Evolutionary conservation across 2,113 vertebrate genomes (phyloP).

Genomic region (Pristiophorus japonicus): DNA sequence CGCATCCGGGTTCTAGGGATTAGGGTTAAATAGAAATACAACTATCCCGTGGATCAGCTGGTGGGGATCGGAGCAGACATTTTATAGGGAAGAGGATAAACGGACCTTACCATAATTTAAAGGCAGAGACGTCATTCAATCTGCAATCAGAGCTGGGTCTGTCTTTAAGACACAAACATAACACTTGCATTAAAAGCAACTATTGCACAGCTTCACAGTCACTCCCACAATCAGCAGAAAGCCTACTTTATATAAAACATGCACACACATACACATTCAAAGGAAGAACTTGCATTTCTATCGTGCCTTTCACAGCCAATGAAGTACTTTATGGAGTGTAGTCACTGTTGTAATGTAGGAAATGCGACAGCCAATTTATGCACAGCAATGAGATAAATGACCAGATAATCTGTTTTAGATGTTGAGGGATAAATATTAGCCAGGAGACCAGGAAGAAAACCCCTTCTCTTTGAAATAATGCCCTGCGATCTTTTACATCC

Average conservation of each 20-base stretch:
- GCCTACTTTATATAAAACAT: not conserved
- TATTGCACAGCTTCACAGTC: not conserved
- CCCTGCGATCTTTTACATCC: no score
- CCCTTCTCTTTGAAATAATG: no score
- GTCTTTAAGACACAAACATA: constrained; percentile 16
- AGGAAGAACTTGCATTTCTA: no score
- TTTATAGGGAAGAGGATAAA: not conserved
- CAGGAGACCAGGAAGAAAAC: no score
- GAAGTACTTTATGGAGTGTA: no score
- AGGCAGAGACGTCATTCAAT: not conserved
- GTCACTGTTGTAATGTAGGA: no score
- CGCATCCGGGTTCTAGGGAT: not conserved
- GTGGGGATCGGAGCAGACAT: not conserved
- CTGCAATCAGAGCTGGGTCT: not conserved
- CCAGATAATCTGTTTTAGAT: no score
- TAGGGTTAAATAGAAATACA: not conserved
- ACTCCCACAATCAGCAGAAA: not conserved
- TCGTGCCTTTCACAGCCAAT: no score
- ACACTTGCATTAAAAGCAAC: not conserved
- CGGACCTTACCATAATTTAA: not conserved
- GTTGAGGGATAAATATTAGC: no score
- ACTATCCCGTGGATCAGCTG: not conserved
- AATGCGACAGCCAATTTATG: no score
- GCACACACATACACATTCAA: no score
- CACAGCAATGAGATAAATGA: no score